A percentile compares a stretch with the other conserved stretches of the same genome.
phyloP scores from a whole-genome alignment of 2,113 vertebrate species.

The Mungos mungo region DNA sequence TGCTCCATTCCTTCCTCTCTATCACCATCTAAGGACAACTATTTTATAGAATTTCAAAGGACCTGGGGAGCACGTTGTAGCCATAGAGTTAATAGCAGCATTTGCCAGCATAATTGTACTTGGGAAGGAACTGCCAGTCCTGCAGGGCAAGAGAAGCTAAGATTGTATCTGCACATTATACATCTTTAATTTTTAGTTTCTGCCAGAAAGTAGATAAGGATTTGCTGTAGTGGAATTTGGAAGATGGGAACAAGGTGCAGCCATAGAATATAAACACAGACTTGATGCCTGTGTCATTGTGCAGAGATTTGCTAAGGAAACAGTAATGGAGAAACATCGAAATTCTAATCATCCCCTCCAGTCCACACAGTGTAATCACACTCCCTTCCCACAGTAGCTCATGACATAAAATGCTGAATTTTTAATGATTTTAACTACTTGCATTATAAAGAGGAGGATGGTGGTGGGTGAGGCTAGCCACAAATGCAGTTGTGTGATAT shows the following conservation, averaged over 20 bases:
- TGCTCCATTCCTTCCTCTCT: conserved; percentile 73
- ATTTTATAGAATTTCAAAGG: conserved; percentile 80
- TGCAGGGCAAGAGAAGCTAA: conserved; percentile 73
- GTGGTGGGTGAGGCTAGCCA: conserved; percentile 55
- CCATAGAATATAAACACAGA: conserved; percentile 65
- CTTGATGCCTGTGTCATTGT: conserved; percentile 68
- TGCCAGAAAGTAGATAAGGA: conserved; percentile 79
- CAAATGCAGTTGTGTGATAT: conserved; percentile 35
- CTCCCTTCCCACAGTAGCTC: conserved; percentile 56
- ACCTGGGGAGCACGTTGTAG: not conserved
- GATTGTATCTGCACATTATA: conserved; percentile 76
- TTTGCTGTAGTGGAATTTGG: conserved; percentile 60
- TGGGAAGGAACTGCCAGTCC: conserved; percentile 60
- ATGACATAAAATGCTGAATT: conserved; percentile 77
- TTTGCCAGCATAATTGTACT: conserved; percentile 66
- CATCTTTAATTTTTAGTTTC: conserved; percentile 81
- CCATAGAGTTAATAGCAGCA: conserved; percentile 69
- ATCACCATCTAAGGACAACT: conserved; percentile 75
- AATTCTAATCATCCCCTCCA: conserved; percentile 80
- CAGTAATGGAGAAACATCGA: conserved; percentile 71
- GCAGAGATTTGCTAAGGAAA: conserved; percentile 80
- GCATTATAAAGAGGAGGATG: conserved; percentile 75
- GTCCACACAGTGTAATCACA: conserved; percentile 75
- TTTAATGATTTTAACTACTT: conserved; percentile 79
- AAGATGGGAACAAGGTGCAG: conserved; percentile 56